phyloP scores from a whole-genome alignment of 1,140 invertebrate species.

The Rhizoglyphus robini region DNA sequence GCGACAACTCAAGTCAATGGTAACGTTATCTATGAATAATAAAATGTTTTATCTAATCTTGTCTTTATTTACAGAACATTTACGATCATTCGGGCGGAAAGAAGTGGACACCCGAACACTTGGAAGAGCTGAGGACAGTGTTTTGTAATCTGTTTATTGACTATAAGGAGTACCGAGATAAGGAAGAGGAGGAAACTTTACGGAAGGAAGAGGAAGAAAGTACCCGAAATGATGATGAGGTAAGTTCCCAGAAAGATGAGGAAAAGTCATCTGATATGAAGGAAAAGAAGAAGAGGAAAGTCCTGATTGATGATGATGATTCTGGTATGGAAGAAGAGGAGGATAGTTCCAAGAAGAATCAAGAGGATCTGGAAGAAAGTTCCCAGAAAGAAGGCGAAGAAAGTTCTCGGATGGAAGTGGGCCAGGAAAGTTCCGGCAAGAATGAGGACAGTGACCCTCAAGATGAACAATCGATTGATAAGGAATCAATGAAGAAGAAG shows the following conservation, averaged over 20 bases:
- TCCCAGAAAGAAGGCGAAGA: not conserved
- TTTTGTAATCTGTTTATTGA: not conserved
- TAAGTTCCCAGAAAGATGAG: not conserved
- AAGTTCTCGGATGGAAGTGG: not conserved
- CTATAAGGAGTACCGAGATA: not conserved
- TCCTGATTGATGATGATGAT: not conserved
- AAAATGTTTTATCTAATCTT: not conserved
- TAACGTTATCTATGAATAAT: not conserved
- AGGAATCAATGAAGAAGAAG: not conserved
- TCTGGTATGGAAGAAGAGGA: not conserved
- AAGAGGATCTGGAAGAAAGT: not conserved
- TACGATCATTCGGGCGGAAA: not conserved
- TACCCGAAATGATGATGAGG: not conserved
- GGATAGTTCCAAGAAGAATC: not conserved
- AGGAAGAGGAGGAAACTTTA: no score
- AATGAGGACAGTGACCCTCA: not conserved
- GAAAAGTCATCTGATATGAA: not conserved
- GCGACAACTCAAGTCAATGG: not conserved
- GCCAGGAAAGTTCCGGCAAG: not conserved
- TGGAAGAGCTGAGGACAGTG: not conserved
- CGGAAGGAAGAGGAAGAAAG: not conserved
- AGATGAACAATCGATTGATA: not conserved
- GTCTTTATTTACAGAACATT: not conserved
- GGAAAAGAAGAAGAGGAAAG: not conserved
- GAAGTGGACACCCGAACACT: not conserved